These are phyloP conservation scores for Melanotaenia pygmaea DNA, from an alignment of 2,797 vertebrate genomes.

Conservation along the genomic window DNA sequence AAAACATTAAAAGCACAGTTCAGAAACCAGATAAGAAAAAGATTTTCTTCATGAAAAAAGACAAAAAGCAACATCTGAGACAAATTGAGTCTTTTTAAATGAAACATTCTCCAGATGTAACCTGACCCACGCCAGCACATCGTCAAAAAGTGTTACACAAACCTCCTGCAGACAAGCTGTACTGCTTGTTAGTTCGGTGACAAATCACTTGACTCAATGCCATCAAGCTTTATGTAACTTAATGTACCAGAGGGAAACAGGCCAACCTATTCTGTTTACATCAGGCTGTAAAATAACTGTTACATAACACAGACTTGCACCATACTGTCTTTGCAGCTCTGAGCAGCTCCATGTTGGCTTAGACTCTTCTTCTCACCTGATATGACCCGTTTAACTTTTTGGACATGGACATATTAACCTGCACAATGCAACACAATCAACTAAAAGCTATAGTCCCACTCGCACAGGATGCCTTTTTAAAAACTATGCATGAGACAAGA, in stretches of 20 bases:
- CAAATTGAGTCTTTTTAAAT: not conserved
- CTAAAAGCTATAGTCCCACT: not conserved
- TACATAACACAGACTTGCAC: conserved; percentile 38
- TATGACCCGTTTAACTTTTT: conserved; percentile 2
- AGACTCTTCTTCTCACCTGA: conserved; percentile 13
- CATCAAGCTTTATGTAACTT: conserved; percentile 54
- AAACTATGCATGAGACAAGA: not conserved
- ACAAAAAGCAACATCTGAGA: not conserved
- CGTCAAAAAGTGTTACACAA: conserved; percentile 30
- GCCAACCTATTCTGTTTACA: conserved; percentile 40
- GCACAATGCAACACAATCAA: not conserved
- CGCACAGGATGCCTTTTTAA: not conserved
- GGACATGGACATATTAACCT: not conserved
- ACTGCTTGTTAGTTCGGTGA: conserved; percentile 33
- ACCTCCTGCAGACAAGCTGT: conserved; percentile 31
- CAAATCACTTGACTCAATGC: conserved; percentile 44
- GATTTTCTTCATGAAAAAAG: not conserved
- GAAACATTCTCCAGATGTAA: conserved; percentile 5
- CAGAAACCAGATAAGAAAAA: not conserved
- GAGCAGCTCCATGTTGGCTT: conserved; percentile 10
- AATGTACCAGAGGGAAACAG: conserved; percentile 41
- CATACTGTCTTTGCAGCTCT: conserved; percentile 14
- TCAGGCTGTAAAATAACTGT: conserved; percentile 43
- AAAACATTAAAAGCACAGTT: not conserved
- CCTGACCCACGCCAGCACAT: not conserved